These are phyloP conservation scores for Drosophila melanocephala DNA, from an alignment of 2,888 invertebrate genomes.

Conservation along the genomic window DNA sequence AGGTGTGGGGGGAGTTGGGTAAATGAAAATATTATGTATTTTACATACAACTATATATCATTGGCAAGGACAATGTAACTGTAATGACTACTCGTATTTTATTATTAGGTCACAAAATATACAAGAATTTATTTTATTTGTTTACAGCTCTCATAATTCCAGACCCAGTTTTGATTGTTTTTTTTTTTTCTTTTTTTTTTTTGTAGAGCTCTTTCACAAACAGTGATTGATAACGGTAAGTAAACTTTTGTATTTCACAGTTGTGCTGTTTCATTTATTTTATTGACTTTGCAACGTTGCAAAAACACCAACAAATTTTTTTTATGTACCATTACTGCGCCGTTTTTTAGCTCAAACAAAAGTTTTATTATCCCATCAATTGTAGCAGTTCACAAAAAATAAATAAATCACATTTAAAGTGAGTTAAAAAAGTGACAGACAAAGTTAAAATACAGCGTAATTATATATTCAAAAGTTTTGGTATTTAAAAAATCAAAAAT, in stretches of 20 bases:
- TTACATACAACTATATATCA: conserved; percentile 1
- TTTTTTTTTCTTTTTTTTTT: conserved; percentile 4
- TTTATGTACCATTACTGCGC: not conserved
- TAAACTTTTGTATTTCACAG: conserved; percentile 8
- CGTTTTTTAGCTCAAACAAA: conserved; percentile 8
- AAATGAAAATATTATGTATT: not conserved
- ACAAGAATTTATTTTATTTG: conserved; percentile 1
- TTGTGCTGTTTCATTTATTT: conserved; percentile 17
- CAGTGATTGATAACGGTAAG: conserved; percentile 50
- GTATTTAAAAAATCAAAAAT: not conserved
- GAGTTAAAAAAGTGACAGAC: not conserved
- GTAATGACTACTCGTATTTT: conserved; percentile 2
- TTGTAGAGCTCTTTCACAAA: not conserved
- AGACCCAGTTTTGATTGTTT: not conserved
- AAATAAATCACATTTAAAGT: not conserved
- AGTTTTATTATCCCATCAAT: conserved; percentile 25
- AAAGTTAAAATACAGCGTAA: conserved; percentile 5
- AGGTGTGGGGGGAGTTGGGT: not conserved
- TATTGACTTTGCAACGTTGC: conserved; percentile 24
- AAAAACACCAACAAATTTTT: not conserved
- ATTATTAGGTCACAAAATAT: conserved; percentile 12
- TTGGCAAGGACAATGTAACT: conserved; percentile 30
- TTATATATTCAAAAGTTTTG: not conserved
- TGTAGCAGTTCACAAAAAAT: conserved; percentile 3
- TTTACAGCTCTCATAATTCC: conserved; percentile 3